Conservation (phyloP, 2,113 vertebrate species). For the Bothrops jararaca region DNA sequence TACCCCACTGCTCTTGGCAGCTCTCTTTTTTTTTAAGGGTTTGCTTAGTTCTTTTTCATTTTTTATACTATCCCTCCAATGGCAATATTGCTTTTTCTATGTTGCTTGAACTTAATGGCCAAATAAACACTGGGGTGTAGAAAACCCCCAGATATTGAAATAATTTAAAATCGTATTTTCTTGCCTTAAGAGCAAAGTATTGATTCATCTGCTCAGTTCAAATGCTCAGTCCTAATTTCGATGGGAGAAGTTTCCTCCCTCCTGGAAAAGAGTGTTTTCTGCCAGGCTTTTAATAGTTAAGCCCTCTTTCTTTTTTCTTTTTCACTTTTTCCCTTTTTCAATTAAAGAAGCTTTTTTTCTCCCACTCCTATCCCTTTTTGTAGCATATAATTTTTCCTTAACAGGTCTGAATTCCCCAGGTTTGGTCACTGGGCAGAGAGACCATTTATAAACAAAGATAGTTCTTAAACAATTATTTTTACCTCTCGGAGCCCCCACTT, state of each 20-base stretch:
- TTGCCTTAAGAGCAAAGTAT: background rate
- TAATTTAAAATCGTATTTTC: background rate
- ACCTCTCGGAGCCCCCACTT: background rate
- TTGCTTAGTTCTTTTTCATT: background rate
- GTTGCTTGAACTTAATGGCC: background rate
- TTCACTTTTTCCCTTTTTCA: background rate
- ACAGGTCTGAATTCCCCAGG: background rate
- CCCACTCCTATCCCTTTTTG: background rate
- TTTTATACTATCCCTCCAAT: background rate
- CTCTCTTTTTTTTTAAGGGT: background rate
- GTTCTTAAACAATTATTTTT: constrained; percentile 7
- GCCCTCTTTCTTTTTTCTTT: background rate
- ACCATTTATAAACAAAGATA: background rate
- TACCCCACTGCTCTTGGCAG: background rate
- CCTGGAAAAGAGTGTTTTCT: background rate
- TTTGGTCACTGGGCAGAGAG: background rate
- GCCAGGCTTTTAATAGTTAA: background rate
- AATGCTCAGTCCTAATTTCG: background rate
- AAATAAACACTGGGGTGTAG: background rate
- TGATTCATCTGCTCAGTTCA: background rate
- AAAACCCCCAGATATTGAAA: background rate
- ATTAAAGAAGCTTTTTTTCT: background rate
- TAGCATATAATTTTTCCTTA: background rate
- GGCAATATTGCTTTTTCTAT: background rate
- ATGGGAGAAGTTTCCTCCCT: background rate